Evolutionary conservation across 2,888 invertebrate genomes (phyloP).

Genomic region (Xylota sylvarum): DNA sequence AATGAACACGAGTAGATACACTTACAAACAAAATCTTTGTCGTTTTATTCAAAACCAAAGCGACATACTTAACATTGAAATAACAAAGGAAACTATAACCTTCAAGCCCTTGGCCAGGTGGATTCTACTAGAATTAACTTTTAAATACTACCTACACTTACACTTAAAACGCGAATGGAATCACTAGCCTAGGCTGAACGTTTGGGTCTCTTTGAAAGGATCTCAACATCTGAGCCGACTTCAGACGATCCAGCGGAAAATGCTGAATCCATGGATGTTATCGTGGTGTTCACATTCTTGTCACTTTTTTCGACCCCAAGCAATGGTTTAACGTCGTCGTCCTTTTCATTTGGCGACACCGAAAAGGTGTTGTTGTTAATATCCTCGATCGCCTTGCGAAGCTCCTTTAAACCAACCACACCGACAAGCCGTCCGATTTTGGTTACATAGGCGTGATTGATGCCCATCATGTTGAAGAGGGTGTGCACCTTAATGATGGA

Average conservation of each 20-base stretch:
- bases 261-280: constrained; percentile 84
- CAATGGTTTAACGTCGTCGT: constrained; percentile 78
- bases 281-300: constrained; percentile 83
- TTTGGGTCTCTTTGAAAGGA: constrained; percentile 58
- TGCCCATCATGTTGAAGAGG: constrained; percentile 98
- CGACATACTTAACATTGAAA: neutral
- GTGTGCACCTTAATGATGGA: constrained; percentile 98
- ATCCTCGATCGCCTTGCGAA: constrained; percentile 95
- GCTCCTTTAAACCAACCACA: constrained; percentile 97
- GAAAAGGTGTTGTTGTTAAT: constrained; percentile 92
- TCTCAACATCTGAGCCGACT: constrained; percentile 82
- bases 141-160: neutral
- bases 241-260: constrained; percentile 82
- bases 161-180: neutral
- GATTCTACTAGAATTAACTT: neutral
- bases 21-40: neutral
- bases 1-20: neutral
- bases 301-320: constrained; percentile 81
- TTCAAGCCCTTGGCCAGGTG: neutral
- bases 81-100: neutral
- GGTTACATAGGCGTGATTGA: constrained; percentile 99
- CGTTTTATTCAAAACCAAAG: neutral
- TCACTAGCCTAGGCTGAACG: neutral
- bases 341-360: constrained; percentile 80
- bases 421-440: constrained; percentile 97